These are phyloP conservation scores for Acinonyx jubatus DNA, from an alignment of 2,113 vertebrate species.

Conservation along the genomic window DNA sequence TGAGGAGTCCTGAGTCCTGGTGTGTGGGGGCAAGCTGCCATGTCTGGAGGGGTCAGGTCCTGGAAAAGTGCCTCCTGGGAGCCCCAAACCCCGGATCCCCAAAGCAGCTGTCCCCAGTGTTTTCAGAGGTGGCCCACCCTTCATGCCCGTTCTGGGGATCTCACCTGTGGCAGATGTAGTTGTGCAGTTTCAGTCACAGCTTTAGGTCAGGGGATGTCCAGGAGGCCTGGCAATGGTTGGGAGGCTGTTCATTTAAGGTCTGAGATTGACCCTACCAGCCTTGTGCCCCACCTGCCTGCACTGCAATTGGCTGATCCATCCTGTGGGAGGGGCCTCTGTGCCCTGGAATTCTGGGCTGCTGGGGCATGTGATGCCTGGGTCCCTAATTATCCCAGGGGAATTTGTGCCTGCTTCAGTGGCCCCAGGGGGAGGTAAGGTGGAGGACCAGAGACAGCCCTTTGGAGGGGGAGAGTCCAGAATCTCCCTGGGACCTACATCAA, in stretches of 20 bases:
- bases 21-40: no score
- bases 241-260: neutral
- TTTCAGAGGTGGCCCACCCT: no score
- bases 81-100: no score
- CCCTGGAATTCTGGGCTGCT: neutral
- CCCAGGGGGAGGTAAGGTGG: fast-evolving
- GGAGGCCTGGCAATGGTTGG: fast-evolving
- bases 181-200: fast-evolving
- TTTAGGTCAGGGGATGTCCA: neutral
- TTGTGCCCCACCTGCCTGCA: fast-evolving
- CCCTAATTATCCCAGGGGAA: neutral
- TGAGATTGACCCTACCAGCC: fast-evolving
- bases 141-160: fast-evolving
- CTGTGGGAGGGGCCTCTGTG: neutral
- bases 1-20: neutral
- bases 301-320: neutral
- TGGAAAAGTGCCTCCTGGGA: neutral
- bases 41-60: neutral
- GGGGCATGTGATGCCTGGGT: neutral
- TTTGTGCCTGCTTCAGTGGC: fast-evolving
- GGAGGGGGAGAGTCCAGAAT: no score
- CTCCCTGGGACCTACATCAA: neutral
- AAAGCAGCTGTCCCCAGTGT: neutral
- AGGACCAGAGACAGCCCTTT: no score
- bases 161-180: neutral